Evolutionary conservation across 1,140 invertebrate genomes (phyloP).

Genomic region (Geopemphigus sp.): DNA sequence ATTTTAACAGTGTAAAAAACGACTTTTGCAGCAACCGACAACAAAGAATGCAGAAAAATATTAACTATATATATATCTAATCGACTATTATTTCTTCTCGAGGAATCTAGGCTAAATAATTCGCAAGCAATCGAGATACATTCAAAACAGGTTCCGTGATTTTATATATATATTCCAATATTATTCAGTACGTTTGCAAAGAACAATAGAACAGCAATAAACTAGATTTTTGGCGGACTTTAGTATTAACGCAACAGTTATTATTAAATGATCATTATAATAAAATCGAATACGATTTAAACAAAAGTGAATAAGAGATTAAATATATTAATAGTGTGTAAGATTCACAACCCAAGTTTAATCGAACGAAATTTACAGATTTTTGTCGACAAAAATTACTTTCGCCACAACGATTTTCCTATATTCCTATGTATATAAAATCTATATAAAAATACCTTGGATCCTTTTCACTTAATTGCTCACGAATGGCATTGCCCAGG

Average conservation of each 20-base stretch:
- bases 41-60: conserved; percentile 6
- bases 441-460: conserved; percentile 13
- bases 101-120: conserved; percentile 20
- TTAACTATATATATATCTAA: background rate
- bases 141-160: conserved; percentile 10
- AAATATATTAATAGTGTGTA: background rate
- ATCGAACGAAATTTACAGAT: conserved; percentile 25
- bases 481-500: background rate
- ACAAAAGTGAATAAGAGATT: background rate
- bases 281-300: background rate
- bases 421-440: background rate
- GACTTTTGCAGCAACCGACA: conserved; percentile 1
- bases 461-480: conserved; percentile 13
- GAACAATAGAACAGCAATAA: background rate
- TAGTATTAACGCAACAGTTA: background rate
- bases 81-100: conserved; percentile 11
- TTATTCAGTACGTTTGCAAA: too few relatives aligned
- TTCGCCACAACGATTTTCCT: conserved; percentile 1
- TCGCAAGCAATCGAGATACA: background rate
- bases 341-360: conserved; percentile 15
- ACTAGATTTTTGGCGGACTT: background rate
- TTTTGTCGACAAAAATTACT: conserved; percentile 9
- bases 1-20: background rate
- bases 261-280: conserved; percentile 2
- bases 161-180: background rate